Percentiles rank a stretch among this genome's conserved stretches.
These are phyloP conservation scores for Columba janthina DNA, from an alignment of 2,113 vertebrate species.

Conservation along the genomic window DNA sequence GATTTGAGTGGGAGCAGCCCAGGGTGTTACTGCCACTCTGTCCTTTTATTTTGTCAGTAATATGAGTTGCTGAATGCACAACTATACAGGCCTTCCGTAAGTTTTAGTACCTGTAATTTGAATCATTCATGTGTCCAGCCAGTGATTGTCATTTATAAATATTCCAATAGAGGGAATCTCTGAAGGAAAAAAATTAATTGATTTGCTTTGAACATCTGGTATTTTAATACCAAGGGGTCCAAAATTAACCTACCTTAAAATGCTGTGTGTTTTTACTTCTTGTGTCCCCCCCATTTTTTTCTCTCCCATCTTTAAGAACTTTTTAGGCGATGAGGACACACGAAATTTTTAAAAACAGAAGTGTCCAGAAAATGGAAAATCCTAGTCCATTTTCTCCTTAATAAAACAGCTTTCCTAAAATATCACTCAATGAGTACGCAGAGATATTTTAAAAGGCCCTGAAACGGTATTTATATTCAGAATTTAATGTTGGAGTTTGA, in stretches of 20 bases:
- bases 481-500: not conserved
- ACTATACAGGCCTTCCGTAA: not conserved
- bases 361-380: not conserved
- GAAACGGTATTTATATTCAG: not conserved
- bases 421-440: not conserved
- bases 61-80: not conserved
- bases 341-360: not conserved
- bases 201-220: not conserved
- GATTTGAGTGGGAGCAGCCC: not conserved
- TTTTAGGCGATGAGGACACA: not conserved
- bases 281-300: not conserved
- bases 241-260: not conserved
- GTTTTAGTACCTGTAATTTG: not conserved
- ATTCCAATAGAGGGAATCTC: not conserved
- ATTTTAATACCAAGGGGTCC: not conserved
- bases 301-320: not conserved
- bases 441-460: not conserved
- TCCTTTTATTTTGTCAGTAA: not conserved
- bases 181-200: not conserved
- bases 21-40: not conserved
- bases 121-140: not conserved
- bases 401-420: conserved; percentile 8
- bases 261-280: not conserved
- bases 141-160: not conserved
- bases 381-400: not conserved